Evolutionary conservation across 2,888 invertebrate genomes (phyloP), one percentile per base, ranked within the genome.

Genomic region (Parnassius orleans): DNA sequence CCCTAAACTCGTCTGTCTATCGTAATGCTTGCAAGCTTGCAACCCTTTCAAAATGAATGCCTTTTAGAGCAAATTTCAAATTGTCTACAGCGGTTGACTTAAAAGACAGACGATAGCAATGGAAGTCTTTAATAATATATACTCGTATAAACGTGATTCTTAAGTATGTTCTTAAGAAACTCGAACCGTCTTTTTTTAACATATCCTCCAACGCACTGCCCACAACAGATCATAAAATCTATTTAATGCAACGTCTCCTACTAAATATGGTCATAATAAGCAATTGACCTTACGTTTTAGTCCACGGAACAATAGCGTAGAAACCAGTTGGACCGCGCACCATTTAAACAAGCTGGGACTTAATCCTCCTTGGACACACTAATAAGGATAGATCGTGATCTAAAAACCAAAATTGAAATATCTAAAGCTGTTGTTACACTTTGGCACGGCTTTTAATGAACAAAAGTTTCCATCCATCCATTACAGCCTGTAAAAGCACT

Each of bases 211-310:
- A 58, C 54, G 10, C 9, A 5, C 50, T 24, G 14, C 62, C 62
- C 24, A 62, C 62, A 3, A 24, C 9, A 41, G 24, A 55, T 60
- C 43, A 10, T 61, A 41, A 56, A 56, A 41, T 15, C 9, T 46
- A 42, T 47, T 14, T 51, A 33, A 43, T n/a, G 41, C 12, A 53
- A 9, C 43, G 41, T 52, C 46, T 47, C 10, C 19, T 10, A 42
- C 15, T 51, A 10, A n/a, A 43, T 58, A 57, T 50, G 58, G 53
- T 24, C 57, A 54, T 53, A 51, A 50, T 24, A 43, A 53, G 53
- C 46, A 14, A 52, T 52, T 46, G 57, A 53, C 62, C 60, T 60
- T 11, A 24, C 12, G 7, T 15, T 50, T 43, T 53, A 33, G 59
- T 12, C 53, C n/a, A n/a, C 53, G 46, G 15, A 53, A 50, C 54